Base-by-base conservation (phyloP, 2,888 invertebrate genomes). In the Conus canariensis region DNA sequence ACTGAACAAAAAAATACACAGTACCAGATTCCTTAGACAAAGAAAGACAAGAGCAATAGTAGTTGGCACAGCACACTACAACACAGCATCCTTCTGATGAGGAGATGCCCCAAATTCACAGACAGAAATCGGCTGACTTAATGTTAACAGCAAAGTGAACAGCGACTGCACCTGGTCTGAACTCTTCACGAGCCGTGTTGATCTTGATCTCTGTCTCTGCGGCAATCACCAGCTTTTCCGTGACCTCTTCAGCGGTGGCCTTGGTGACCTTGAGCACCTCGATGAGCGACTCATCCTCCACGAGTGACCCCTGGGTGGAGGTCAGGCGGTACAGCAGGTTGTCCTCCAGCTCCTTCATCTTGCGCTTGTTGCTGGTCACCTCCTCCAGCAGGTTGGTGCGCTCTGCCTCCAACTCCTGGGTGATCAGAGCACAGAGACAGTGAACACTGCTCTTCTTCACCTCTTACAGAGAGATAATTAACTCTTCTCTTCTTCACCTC, bases 141-240 rank as follows among this genome's bases (percentile, higher is more conserved):
- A 30, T 30, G 30, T 30, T 30, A 30, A 30, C 30, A 30, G 30
- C 30, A 30, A 30, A 30, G 30, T 30, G 30, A 30, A 30, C 30
- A 30, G 30, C 30, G 30, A 64, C 60, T 10, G 19, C 67, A 96
- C 96, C 95, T 0, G 99, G 98, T 93, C 99, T 97, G 96, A 99
- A 99, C 96, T 99, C 99, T 96, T 99, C 99, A 90, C 99, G 97
- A 0, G 99, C 99, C 90, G 98, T 97, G 95, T 98, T 98, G 92
- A 99, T 99, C 96, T 99, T 99, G 93, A 98, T 98, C 95, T 99
- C 99, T 0, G 99, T 99, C 19, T 98, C 98, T 94, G 98, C 99
- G 0, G 99, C 98, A 16, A 99, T 98, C 96, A 98, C 97, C 0
- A 99, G 97, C 96, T 99, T 99, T 94, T 99, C 98, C 94, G 98